A percentile compares a stretch with the other conserved stretches of the same genome.
Evolutionary conservation across 1,140 invertebrate genomes (phyloP).

Genomic region (Penaeus vannamei): DNA sequence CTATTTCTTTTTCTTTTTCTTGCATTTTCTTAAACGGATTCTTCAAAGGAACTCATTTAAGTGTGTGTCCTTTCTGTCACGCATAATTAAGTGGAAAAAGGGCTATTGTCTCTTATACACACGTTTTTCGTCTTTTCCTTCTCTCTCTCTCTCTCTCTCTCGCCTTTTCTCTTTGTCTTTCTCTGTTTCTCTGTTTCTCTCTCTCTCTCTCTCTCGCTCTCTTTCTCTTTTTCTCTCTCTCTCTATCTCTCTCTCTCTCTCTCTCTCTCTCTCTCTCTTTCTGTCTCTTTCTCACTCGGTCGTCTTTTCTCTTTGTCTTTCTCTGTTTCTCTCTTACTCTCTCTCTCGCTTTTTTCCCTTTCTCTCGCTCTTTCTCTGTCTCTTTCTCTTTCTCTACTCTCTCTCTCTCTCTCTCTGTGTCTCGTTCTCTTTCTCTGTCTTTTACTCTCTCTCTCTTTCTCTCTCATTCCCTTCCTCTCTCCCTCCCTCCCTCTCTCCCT

Average conservation of each 20-base stretch:
- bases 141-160: background rate
- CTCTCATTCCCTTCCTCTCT: background rate
- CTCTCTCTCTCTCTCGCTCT: conserved; percentile 11
- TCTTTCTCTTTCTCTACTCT: too few relatives aligned
- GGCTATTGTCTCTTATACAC: too few relatives aligned
- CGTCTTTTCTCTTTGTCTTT: too few relatives aligned
- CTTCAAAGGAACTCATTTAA: too few relatives aligned
- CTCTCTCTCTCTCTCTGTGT: background rate
- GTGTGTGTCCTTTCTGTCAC: too few relatives aligned
- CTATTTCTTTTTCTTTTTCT: background rate
- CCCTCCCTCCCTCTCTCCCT: background rate
- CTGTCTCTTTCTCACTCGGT: background rate
- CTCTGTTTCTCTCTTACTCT: too few relatives aligned
- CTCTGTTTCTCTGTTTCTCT: background rate
- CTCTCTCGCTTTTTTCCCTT: background rate
- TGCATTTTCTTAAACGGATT: background rate
- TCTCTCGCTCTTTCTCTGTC: background rate
- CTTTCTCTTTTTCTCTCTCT: background rate
- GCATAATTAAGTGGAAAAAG: too few relatives aligned
- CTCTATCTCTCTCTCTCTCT: conserved; percentile 19
- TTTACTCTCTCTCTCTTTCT: too few relatives aligned
- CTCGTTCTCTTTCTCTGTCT: background rate
- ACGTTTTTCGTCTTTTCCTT: background rate
- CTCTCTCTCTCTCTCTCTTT: conserved; percentile 21
- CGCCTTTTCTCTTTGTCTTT: background rate